Conservation (phyloP, 1,140 invertebrate genomes). For the Hermatobates lingyangjiaoensis region DNA sequence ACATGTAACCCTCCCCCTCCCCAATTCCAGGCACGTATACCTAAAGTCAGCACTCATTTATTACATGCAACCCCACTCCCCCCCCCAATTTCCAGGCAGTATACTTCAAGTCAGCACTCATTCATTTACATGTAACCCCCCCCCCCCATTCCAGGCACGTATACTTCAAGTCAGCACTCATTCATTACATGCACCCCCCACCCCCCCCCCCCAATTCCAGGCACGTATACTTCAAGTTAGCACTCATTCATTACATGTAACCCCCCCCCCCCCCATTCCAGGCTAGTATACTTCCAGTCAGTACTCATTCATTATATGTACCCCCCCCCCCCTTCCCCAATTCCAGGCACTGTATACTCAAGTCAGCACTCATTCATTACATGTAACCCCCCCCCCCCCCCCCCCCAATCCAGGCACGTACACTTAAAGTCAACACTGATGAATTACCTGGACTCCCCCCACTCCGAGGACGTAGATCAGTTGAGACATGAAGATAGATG, state of each 20-base stretch:
- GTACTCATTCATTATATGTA: background rate
- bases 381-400: background rate
- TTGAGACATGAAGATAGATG: conserved; percentile 44
- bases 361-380: background rate
- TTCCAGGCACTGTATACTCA: background rate
- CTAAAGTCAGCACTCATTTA: background rate
- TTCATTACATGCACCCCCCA: conserved; percentile 38
- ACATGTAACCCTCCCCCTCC: background rate
- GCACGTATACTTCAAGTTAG: too few relatives aligned
- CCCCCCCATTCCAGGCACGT: background rate
- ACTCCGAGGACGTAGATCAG: conserved; percentile 46
- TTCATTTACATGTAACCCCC: background rate
- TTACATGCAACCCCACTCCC: background rate
- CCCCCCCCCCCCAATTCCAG: conserved; percentile 45
- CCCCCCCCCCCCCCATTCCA: background rate
- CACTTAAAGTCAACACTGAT: background rate
- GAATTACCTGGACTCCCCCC: conserved; percentile 39
- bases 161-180: background rate
- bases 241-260: background rate
- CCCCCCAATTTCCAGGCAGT: background rate
- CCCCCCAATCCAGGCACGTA: background rate
- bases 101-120: background rate
- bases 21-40: background rate
- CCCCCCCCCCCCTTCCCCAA: background rate
- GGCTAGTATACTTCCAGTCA: background rate